Evolutionary conservation across 2,888 invertebrate species (phyloP).

Genomic region (Lycaena phlaeas): DNA sequence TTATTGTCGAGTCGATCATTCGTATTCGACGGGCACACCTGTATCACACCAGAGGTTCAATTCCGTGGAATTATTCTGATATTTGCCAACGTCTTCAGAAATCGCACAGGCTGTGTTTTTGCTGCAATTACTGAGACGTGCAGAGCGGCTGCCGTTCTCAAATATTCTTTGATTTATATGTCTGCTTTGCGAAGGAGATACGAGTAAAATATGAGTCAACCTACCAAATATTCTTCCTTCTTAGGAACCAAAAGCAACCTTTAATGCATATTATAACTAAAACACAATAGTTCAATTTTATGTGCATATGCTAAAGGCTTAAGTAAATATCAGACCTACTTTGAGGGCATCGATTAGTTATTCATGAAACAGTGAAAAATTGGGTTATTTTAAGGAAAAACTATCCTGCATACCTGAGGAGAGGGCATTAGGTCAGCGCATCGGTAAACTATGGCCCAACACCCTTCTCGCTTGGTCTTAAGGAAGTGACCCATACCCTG

Average conservation of each 20-base stretch:
- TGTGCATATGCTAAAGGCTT: conserved; percentile 27
- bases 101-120: conserved; percentile 63
- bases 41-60: conserved; percentile 16
- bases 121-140: conserved; percentile 64
- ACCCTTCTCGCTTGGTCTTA: too few relatives aligned
- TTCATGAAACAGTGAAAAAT: too few relatives aligned
- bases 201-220: conserved; percentile 64
- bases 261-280: conserved; percentile 67
- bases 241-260: conserved; percentile 49
- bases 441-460: too few relatives aligned
- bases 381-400: too few relatives aligned
- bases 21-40: conserved; percentile 13
- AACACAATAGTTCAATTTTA: conserved; percentile 61
- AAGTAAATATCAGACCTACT: too few relatives aligned
- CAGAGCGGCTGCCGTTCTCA: conserved; percentile 53
- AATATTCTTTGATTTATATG: conserved; percentile 68
- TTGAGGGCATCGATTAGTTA: too few relatives aligned
- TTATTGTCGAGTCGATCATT: conserved; percentile 6
- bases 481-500: too few relatives aligned
- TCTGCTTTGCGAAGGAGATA: conserved; percentile 46
- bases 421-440: too few relatives aligned
- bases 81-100: conserved; percentile 66
- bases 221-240: conserved; percentile 64
- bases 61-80: conserved; percentile 45
- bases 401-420: too few relatives aligned